Evolutionary conservation across 92 coral and sea anemone genomes (phyloP).

Genomic region (Phenganax subtilis): DNA sequence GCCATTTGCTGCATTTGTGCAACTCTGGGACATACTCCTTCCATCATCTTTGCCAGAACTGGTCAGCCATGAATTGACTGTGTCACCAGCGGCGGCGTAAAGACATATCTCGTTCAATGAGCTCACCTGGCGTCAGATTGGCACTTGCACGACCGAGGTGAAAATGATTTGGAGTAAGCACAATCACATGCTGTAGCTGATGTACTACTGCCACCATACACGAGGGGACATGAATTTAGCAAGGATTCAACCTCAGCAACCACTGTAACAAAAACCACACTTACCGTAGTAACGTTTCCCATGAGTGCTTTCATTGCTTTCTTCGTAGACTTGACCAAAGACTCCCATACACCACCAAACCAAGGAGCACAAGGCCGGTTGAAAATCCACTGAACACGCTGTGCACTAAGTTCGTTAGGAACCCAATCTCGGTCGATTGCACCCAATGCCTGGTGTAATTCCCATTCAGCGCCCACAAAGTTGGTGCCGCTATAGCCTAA

Average conservation of each 20-base stretch:
- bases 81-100: neutral
- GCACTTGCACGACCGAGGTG: slow-evolving; percentile 39
- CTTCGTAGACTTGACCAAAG: slow-evolving; percentile 45
- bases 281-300: slow-evolving; percentile 39
- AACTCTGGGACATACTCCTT: slow-evolving; percentile 46
- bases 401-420: slow-evolving; percentile 38
- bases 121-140: slow-evolving; percentile 30
- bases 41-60: no score
- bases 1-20: slow-evolving; percentile 48
- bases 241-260: no score
- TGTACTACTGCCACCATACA: slow-evolving; percentile 44
- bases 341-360: slow-evolving; percentile 47
- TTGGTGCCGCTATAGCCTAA: slow-evolving; percentile 45
- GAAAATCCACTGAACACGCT: slow-evolving; percentile 38
- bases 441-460: slow-evolving; percentile 16
- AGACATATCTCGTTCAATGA: slow-evolving; percentile 35
- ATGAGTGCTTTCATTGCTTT: slow-evolving; percentile 45
- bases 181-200: slow-evolving; percentile 41
- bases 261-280: no score
- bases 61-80: no score
- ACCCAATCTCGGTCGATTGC: slow-evolving; percentile 34
- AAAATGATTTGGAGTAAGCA: slow-evolving; percentile 43
- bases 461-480: slow-evolving; percentile 39
- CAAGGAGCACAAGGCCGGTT: slow-evolving; percentile 47
- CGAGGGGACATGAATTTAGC: no score